Base-by-base conservation (phyloP, 2,797 vertebrate genomes). In the Microctenopoma stevenorrisi region DNA sequence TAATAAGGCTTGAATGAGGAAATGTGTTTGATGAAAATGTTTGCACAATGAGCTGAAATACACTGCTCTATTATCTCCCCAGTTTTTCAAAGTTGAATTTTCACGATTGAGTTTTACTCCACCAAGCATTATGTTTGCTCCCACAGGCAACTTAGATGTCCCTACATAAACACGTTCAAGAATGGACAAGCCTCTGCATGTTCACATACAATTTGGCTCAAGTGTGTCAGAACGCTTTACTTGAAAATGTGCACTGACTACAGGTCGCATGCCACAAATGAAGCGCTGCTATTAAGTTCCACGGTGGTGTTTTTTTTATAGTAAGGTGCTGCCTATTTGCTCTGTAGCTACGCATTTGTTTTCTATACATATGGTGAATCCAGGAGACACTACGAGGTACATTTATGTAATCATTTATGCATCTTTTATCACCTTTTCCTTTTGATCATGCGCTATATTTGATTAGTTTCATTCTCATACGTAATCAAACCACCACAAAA, bases 211-310 rank as follows among this genome's bases (percentile, higher is more conserved):
- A 88, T 89, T 88, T 88, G 84, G 86, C 82, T 90, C 74, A 79
- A 88, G 86, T 81, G 81, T 92, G 91, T 89, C 89, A 86, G 75
- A 83, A 90, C 86, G 89, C 79, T 88, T 91, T 86, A 86, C 84
- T 76, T 72, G 87, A 89, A 91, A 88, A 92, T 86, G 64, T 72
- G 67, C 66, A 81, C 50, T 66, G 73, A 81, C 62, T 53, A 87
- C 86, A 78, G 79, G 85, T 85, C 81, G 88, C 82, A 88, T 81
- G 88, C 79, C 70, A 75, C 72, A 83, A 87, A 82, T 70, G 72
- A 89, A 87, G 85, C 59, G 46, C 61, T 8, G 11, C 72, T 83
- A 81, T 85, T 86, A 83, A 72, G 64, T 85, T 81, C 65, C 73
- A 74, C 69, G 59, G 13, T 9, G 22, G 72, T 76, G 55, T 72